Base-by-base conservation (phyloP, 2,113 vertebrate species). In the Hippocampus comes region DNA sequence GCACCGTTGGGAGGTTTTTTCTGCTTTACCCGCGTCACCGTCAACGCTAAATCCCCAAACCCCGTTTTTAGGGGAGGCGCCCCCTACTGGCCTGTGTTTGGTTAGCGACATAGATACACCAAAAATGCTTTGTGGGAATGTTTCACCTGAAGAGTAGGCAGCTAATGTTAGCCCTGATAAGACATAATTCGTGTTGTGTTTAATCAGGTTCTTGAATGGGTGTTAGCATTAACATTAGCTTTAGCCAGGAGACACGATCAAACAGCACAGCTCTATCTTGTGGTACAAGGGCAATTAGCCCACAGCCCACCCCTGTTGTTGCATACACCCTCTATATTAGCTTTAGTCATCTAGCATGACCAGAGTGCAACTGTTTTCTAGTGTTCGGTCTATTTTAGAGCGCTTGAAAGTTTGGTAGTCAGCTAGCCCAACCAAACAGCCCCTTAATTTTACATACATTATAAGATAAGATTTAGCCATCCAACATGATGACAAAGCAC, bases 1-100 rank as follows among this genome's bases (percentile, higher is more conserved):
- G 97, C 97, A 98, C 95, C 91, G 94, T 96, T 90, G 82, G 92
- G 94, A 96, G 94, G 93, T 92, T 91, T 89, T 84, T 83, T 72
- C 85, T 68, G 83, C 81, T 81, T 65, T 51, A 41, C 11, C n/a
- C 53, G 10, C 9, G 38, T 42, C 63, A 43, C 21, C 68, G 82
- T 70, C 63, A 64, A 51, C 78, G 74, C 71, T 48, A 30, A 55
- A 61, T 61, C 73, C 71, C 71, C 55, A 15, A 67, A 73, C 80
- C 82, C 75, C 72, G 78, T 72, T 41, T 38, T 55, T 21, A 25
- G 77, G 68, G 76, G 84, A 70, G 76, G 84, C 64, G 14, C 64
- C 64, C 23, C 23, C 90, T 89, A 84, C 86, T 88, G 86, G 88
- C 87, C 88, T 84, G 87, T 79, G 73, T 66, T 60, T 74, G 75